phyloP scores from a whole-genome alignment of 2,888 invertebrate genomes.

The Rugalucina vietnamica region DNA sequence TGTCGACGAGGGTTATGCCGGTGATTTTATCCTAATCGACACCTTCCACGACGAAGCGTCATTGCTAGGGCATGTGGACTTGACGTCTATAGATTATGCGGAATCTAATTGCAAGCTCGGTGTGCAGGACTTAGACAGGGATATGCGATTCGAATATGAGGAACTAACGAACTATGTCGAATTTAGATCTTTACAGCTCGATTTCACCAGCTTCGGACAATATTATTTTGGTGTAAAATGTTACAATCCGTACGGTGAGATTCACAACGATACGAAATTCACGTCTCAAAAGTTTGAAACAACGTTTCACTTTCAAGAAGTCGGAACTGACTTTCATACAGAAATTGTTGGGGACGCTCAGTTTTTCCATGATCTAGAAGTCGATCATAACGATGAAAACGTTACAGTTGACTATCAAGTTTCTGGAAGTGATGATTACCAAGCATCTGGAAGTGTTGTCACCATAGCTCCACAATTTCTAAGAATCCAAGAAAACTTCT shows the following conservation, averaged over 20 bases:
- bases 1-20: constrained; percentile 72
- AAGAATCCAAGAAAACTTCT: constrained; percentile 57
- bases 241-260: constrained; percentile 73
- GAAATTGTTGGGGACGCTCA: constrained; percentile 49
- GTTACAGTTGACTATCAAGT: constrained; percentile 13
- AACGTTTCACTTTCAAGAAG: constrained; percentile 61
- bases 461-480: constrained; percentile 33
- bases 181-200: constrained; percentile 45
- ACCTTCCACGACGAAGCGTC: constrained; percentile 55
- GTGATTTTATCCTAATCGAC: constrained; percentile 65
- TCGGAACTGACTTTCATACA: constrained; percentile 51
- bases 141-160: constrained; percentile 4
- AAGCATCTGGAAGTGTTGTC: constrained; percentile 7
- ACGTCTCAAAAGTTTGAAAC: constrained; percentile 65
- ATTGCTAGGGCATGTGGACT: constrained; percentile 49
- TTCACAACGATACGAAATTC: constrained; percentile 57
- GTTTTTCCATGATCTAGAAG: constrained; percentile 56
- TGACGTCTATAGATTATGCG: constrained; percentile 66
- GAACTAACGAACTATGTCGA: constrained; percentile 52
- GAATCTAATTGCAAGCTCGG: constrained; percentile 64
- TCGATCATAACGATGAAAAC: constrained; percentile 51
- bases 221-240: constrained; percentile 71
- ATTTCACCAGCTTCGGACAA: constrained; percentile 69
- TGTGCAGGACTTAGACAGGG: constrained; percentile 65
- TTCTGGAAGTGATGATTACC: neutral